A percentile compares a stretch with the other conserved stretches of the same genome.
Conservation (phyloP, 2,113 vertebrate species). For the Vombatus ursinus region DNA sequence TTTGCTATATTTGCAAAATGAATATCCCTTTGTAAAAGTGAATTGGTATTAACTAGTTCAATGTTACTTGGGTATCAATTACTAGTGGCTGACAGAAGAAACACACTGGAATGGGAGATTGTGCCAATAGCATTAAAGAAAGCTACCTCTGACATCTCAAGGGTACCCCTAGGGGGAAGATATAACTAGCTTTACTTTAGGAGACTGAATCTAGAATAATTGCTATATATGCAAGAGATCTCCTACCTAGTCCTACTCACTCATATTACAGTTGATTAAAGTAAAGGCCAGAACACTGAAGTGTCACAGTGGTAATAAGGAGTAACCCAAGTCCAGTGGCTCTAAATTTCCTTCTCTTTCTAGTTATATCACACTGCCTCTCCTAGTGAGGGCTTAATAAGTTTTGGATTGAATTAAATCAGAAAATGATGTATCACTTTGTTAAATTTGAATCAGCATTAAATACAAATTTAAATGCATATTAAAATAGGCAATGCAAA, state of each 20-base stretch:
- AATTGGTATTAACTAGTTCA: background rate
- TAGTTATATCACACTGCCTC: background rate
- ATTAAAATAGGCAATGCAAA: background rate
- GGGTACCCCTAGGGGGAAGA: background rate
- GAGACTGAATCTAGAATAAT: background rate
- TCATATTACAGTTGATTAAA: background rate
- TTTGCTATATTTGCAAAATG: background rate
- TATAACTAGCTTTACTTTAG: background rate
- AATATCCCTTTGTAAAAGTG: background rate
- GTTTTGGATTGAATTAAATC: background rate
- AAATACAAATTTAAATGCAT: background rate
- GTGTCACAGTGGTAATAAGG: background rate
- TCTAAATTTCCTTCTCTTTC: background rate
- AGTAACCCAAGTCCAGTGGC: background rate
- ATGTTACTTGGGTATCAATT: background rate
- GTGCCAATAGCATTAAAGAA: background rate
- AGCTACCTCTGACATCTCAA: background rate
- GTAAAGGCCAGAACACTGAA: background rate
- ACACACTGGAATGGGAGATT: background rate
- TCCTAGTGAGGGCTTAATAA: background rate
- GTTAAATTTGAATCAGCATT: background rate
- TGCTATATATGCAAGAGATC: background rate
- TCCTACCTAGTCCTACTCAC: background rate
- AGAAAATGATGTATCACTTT: background rate
- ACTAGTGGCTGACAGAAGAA: background rate